Evolutionary conservation across 2,888 invertebrate genomes (phyloP).

Genomic region (Melanchra persicariae): DNA sequence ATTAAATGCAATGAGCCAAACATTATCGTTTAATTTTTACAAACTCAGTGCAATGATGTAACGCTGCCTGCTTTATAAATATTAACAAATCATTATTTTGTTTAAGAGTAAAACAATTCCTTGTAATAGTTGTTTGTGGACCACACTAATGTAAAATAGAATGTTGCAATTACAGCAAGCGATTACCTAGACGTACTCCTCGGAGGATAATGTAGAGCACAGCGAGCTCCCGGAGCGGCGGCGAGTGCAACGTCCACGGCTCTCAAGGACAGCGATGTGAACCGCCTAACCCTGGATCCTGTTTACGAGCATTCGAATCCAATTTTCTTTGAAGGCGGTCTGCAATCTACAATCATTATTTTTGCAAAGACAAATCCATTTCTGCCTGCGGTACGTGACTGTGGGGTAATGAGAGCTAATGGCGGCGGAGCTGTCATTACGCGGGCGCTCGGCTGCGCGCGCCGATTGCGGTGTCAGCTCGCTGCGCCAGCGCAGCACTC

Average conservation of each 20-base stretch:
- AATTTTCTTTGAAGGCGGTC: slow-evolving; percentile 88
- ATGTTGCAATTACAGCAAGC: slow-evolving; percentile 28
- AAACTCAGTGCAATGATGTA: slow-evolving; percentile 17
- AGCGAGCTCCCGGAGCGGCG: slow-evolving; percentile 48
- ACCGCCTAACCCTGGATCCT: slow-evolving; percentile 77
- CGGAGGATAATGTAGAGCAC: slow-evolving; percentile 42
- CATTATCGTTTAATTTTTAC: slow-evolving; percentile 49
- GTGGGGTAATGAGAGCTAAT: slow-evolving; percentile 89
- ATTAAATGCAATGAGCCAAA: slow-evolving; percentile 47
- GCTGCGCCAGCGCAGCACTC: slow-evolving; percentile 58
- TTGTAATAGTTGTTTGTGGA: slow-evolving; percentile 31
- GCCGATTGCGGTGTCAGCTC: slow-evolving; percentile 67
- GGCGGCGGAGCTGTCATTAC: slow-evolving; percentile 87
- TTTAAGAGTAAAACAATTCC: slow-evolving; percentile 7
- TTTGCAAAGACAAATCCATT: slow-evolving; percentile 91
- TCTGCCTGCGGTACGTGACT: slow-evolving; percentile 89
- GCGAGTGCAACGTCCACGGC: slow-evolving; percentile 64
- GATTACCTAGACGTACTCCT: slow-evolving; percentile 38
- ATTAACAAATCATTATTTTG: slow-evolving; percentile 10
- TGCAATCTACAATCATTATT: slow-evolving; percentile 90
- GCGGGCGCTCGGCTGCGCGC: slow-evolving; percentile 71
- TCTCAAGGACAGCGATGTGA: slow-evolving; percentile 75
- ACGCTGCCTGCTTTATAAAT: slow-evolving; percentile 9
- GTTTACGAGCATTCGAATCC: slow-evolving; percentile 87
- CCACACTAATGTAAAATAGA: slow-evolving; percentile 30